Conservation (phyloP, 1,140 invertebrate genomes). For the Neodiprion pinetum region DNA sequence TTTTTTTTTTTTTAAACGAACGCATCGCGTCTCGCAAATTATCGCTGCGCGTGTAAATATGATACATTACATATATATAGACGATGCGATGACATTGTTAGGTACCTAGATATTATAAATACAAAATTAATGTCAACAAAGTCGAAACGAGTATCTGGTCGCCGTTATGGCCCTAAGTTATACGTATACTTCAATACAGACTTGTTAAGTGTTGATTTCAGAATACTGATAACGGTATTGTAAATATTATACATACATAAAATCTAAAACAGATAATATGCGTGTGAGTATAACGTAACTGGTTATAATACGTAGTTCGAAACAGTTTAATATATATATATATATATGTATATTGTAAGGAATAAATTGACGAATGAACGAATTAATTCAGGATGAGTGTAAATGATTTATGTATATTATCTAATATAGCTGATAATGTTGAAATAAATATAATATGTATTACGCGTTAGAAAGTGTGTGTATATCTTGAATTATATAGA, state of each 20-base stretch:
- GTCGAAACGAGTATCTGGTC: too few species aligned
- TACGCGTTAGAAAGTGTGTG: not conserved
- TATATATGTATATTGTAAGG: not conserved
- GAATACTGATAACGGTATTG: not conserved
- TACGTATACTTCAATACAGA: not conserved
- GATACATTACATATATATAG: too few species aligned
- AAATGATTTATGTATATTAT: conserved; percentile 20
- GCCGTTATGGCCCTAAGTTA: too few species aligned
- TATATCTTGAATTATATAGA: conserved; percentile 32
- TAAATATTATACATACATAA: not conserved
- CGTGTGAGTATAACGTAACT: too few species aligned
- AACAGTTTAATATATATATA: not conserved
- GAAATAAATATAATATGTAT: conserved; percentile 30
- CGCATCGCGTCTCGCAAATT: too few species aligned
- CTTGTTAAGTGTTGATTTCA: not conserved
- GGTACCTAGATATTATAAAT: too few species aligned
- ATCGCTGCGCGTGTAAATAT: too few species aligned
- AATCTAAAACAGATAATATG: too few species aligned
- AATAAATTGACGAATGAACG: not conserved
- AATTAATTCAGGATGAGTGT: conserved; percentile 32
- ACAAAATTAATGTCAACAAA: too few species aligned
- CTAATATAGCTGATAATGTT: conserved; percentile 21
- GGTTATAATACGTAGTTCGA: too few species aligned
- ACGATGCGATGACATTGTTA: too few species aligned
- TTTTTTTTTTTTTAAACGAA: too few species aligned